Percentiles rank a stretch among this genome's conserved stretches.
Evolutionary conservation across 1,140 invertebrate genomes (phyloP).

Genomic region (Drosophila sulfurigaster): DNA sequence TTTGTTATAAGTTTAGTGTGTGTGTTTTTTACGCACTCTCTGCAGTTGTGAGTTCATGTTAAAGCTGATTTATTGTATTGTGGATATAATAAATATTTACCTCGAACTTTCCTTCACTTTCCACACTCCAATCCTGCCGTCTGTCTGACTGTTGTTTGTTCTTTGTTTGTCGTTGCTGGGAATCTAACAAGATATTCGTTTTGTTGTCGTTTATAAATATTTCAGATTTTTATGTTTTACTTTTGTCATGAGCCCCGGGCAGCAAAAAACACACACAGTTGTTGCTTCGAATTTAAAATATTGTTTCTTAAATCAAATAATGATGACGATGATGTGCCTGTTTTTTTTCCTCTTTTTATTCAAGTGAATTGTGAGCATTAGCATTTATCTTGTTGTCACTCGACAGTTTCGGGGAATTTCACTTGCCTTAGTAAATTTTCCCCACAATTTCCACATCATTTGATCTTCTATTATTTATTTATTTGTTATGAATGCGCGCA

Average conservation of each 20-base stretch:
- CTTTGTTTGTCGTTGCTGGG: neutral
- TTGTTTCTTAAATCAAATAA: slow-evolving; percentile 10
- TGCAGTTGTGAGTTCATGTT: slow-evolving; percentile 48
- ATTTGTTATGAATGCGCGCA: slow-evolving; percentile 26
- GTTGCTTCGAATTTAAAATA: slow-evolving; percentile 2
- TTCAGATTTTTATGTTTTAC: neutral
- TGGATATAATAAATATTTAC: slow-evolving; percentile 65
- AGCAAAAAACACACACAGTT: neutral
- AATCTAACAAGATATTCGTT: slow-evolving; percentile 3
- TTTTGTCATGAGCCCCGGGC: neutral
- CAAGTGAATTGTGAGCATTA: slow-evolving; percentile 3
- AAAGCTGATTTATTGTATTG: slow-evolving; percentile 58
- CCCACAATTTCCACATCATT: slow-evolving; percentile 12
- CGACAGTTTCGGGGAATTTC: slow-evolving; percentile 1
- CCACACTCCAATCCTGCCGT: neutral
- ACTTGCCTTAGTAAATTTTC: slow-evolving; percentile 7
- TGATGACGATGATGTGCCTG: slow-evolving; percentile 2
- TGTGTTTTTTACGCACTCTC: slow-evolving; percentile 49
- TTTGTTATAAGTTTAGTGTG: slow-evolving; percentile 31
- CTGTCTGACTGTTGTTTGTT: neutral
- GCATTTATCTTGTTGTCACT: slow-evolving; percentile 25
- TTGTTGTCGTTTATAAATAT: slow-evolving; percentile 7
- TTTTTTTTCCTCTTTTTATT: slow-evolving; percentile 6
- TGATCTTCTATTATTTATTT: slow-evolving; percentile 8
- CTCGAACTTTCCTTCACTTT: slow-evolving; percentile 29